Evolutionary conservation across 2,888 invertebrate genomes (phyloP), one percentile per base, ranked within the genome.

Genomic region (Allolobophora icterica): DNA sequence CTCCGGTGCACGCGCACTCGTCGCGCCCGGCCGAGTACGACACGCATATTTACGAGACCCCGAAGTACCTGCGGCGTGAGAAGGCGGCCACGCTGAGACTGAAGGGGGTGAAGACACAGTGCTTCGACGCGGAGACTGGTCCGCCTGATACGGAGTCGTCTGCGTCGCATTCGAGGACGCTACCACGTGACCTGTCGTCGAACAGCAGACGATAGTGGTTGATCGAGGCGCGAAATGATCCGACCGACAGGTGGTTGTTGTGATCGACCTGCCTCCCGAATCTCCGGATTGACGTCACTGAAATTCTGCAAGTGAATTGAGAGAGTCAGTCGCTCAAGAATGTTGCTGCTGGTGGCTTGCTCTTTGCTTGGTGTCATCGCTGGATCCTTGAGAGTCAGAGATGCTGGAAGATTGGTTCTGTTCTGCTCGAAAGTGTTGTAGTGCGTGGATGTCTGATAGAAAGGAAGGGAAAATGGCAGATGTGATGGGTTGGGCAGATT

Each of bases 31-130:
- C 33, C 89, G 91, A 91, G 21, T 91, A 91, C 71, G 91, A 91
- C 90, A 91, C 91, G 34, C 91, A 91, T 84, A 91, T 91, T 19
- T 91, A 91, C 90, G 91, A 91, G 89, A 91, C 91, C 6, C 91
- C 91, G 38, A 91, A 91, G 45, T 91, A 91, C 42, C 87, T 91
- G 90, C 89, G 91, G 84, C 34, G 91, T 24, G 91, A 91, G 52
- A 91, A 91, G 89, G 91, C 91, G 34, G 91, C 91, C n/a, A 91
- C 91, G 33, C 89, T 91, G 90, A 71, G 91, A n/a, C 89, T 91
- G 30, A 91, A 91, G 52, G 89, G 89, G 1, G 71, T 35, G 8
- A 90, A 71, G 71, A 35, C 71, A 3, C 90, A 90, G 90, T 71
- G 90, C 83, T 71, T 52, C 21, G 90, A 34, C 3, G 38, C 35